Percentiles rank a stretch among this genome's conserved stretches.
Conservation (phyloP, 2,797 vertebrate species). For the Scomberomorus guttatus region DNA sequence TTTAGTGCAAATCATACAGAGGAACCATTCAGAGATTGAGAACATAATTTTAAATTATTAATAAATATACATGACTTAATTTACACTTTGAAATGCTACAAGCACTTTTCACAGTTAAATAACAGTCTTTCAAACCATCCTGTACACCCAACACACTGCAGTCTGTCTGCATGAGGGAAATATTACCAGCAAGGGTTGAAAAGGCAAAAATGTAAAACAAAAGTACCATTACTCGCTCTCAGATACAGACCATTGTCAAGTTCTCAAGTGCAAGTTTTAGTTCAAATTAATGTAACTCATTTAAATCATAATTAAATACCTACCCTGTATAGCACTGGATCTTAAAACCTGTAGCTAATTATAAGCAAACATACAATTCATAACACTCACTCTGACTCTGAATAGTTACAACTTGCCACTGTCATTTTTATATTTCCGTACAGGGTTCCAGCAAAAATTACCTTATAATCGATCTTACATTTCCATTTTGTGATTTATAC, state of each 20-base stretch:
- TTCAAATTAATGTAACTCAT: constrained; percentile 36
- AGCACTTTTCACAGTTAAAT: constrained; percentile 84
- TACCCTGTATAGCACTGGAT: constrained; percentile 74
- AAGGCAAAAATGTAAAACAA: constrained; percentile 49
- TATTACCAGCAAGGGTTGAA: constrained; percentile 44
- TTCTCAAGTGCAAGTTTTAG: constrained; percentile 24
- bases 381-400: constrained; percentile 35
- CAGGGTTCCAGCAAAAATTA: constrained; percentile 7
- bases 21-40: constrained; percentile 68
- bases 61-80: constrained; percentile 83
- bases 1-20: constrained; percentile 84
- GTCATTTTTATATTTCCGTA: constrained; percentile 26
- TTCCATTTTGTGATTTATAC: constrained; percentile 43
- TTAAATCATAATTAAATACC: constrained; percentile 41
- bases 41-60: constrained; percentile 80
- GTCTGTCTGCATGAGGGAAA: constrained; percentile 46
- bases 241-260: constrained; percentile 50
- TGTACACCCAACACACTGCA: constrained; percentile 64
- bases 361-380: constrained; percentile 45
- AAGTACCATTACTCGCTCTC: constrained; percentile 25
- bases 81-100: constrained; percentile 80
- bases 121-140: constrained; percentile 59
- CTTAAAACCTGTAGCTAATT: constrained; percentile 50
- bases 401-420: constrained; percentile 51
- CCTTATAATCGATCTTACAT: constrained; percentile 20